phyloP scores from a whole-genome alignment of 1,140 invertebrate genomes.

The Formica exsecta region DNA sequence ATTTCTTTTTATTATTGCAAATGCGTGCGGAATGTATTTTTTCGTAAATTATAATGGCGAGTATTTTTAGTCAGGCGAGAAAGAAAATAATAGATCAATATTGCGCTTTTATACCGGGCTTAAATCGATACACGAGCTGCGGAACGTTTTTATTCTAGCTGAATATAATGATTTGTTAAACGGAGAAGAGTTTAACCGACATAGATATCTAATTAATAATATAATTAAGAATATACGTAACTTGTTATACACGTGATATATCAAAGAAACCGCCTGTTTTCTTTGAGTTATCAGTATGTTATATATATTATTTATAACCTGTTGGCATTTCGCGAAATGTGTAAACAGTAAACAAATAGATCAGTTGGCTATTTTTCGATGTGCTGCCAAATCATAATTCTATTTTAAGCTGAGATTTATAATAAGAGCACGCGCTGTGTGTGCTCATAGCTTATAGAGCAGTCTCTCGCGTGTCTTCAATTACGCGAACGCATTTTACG shows the following conservation, averaged over 20 bases:
- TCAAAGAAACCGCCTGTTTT: background rate
- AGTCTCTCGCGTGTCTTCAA: constrained; percentile 14
- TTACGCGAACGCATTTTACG: background rate
- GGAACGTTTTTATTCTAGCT: too few species aligned
- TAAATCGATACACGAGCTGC: constrained; percentile 24
- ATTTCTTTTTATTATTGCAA: background rate
- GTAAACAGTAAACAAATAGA: constrained; percentile 25
- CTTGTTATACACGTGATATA: background rate
- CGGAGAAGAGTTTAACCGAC: background rate
- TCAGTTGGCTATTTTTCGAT: constrained; percentile 2
- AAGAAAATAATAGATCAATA: constrained; percentile 20
- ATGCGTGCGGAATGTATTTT: background rate
- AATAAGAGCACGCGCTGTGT: background rate
- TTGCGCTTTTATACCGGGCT: background rate
- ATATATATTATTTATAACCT: constrained; percentile 6
- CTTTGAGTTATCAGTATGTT: background rate
- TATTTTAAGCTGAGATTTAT: constrained; percentile 58
- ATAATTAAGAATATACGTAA: constrained; percentile 23
- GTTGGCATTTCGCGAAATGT: background rate
- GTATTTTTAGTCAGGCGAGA: background rate
- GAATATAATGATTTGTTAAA: too few species aligned
- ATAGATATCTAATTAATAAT: background rate
- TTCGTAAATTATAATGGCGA: background rate
- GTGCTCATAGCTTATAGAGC: background rate
- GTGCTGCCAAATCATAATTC: constrained; percentile 28